Conservation (phyloP, 2,888 invertebrate genomes). For the Myopa testacea region DNA sequence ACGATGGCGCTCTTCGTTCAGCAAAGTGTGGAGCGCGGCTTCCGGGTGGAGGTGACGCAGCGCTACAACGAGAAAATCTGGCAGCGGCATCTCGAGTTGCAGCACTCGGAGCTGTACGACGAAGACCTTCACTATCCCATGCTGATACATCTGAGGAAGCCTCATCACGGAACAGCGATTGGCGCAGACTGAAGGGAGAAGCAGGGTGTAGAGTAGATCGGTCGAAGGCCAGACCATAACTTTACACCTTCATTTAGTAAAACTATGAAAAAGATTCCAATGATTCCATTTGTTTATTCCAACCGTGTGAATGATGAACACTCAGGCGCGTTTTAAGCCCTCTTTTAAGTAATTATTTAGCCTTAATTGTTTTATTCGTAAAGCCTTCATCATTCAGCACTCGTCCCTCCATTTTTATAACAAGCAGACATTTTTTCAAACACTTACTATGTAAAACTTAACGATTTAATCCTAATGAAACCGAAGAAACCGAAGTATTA, state of each 20-base stretch:
- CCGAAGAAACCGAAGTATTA: not conserved
- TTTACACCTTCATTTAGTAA: not conserved
- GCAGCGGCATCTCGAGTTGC: constrained; percentile 75
- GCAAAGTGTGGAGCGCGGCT: constrained; percentile 73
- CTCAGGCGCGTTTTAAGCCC: not conserved
- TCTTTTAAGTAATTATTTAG: no score
- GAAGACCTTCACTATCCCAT: constrained; percentile 80
- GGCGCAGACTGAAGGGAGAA: not conserved
- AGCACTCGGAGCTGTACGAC: constrained; percentile 73
- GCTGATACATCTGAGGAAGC: constrained; percentile 72
- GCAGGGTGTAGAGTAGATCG: no score
- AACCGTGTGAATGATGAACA: constrained; percentile 21
- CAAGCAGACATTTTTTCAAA: not conserved
- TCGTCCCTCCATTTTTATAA: not conserved
- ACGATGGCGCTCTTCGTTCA: constrained; percentile 78
- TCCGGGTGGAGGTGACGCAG: constrained; percentile 71
- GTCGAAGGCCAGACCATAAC: not conserved
- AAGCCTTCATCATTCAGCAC: not conserved
- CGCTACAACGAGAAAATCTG: constrained; percentile 77
- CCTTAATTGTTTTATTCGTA: not conserved
- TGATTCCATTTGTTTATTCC: constrained; percentile 45
- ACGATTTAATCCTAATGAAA: no score
- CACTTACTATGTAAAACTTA: no score
- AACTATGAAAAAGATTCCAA: constrained; percentile 36
- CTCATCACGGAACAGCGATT: constrained; percentile 13